These are phyloP conservation scores for Erythrocercus mccallii DNA, from an alignment of 2,113 vertebrate genomes.

Conservation along the genomic window DNA sequence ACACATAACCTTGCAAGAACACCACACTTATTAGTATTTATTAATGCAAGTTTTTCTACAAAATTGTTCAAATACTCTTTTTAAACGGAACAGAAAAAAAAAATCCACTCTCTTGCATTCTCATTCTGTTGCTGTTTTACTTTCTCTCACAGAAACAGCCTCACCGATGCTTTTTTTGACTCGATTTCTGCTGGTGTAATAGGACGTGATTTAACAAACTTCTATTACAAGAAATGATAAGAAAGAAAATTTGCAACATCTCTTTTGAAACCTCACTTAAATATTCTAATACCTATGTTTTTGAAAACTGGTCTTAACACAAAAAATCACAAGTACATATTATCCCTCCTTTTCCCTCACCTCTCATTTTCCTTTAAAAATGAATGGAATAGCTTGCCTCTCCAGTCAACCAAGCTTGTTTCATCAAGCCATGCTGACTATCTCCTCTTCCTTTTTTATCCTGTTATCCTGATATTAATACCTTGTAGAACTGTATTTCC, in stretches of 20 bases:
- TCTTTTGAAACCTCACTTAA: neutral
- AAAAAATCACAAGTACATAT: neutral
- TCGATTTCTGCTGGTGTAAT: neutral
- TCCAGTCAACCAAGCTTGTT: neutral
- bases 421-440: neutral
- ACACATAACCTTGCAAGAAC: neutral
- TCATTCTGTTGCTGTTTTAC: neutral
- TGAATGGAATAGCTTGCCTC: neutral
- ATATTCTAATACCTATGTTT: neutral
- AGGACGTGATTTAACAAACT: neutral
- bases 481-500: neutral
- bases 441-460: neutral
- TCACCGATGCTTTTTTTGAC: neutral
- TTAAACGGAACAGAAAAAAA: neutral
- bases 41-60: neutral
- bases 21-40: neutral
- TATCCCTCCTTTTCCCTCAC: neutral
- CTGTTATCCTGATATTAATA: neutral
- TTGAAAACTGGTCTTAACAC: neutral
- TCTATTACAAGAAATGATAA: neutral
- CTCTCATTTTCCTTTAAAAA: neutral
- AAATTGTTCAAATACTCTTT: neutral
- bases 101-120: neutral
- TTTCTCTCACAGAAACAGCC: neutral
- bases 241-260: neutral